Base-by-base conservation (phyloP, 1,140 invertebrate genomes). In the Hypothenemus hampei region DNA sequence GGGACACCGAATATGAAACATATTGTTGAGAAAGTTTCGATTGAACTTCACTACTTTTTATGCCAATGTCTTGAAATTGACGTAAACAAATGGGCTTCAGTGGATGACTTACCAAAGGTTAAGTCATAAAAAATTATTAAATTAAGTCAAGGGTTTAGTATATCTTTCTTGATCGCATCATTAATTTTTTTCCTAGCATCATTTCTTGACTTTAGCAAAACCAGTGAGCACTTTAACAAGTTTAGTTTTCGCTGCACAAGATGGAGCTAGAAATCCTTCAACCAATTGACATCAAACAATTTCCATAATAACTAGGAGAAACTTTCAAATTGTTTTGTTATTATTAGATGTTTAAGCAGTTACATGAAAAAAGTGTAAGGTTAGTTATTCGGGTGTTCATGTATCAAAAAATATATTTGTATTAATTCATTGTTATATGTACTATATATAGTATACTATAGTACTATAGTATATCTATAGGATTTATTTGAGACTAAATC, bases 1-100 rank as follows among this genome's bases (percentile, higher is more conserved):
- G 97, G 97, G 19, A 98, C 98, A 75, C 97, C 97, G 8, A 94
- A 98, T 70, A 98, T 99, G 65, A 97, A 98, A 72, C 93, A 97
- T 67, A 91, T n/a, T n/a, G n/a, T n/a, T 95, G 93, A 98, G 57
- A 97, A 96, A 74, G 76, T 99, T 35, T 94, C 93, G 31, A 80
- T 84, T 52, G 84, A 92, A 61, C 98, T 99, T 81, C 93, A 97
- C 78, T 93, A 98, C 75, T 99, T 99, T 77, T 81, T 99, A 57
- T 97, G 99, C 76, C 86, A 92, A 71, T 98, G 96, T 80, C 81
- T 99, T 62, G 96, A 98, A 74, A 95, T 98, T 15, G 93, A 98
- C 71, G 95, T 98, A 21, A 94, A 98, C 33, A 83, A 86, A 68
- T 81, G 96, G 62, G 86, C 89, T 19, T 86, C 90, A 39, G 93